A percentile compares a stretch with the other conserved stretches of the same genome.
These are phyloP conservation scores for Hippocampus guttulatus DNA, from an alignment of 2,113 vertebrate genomes.

Conservation along the genomic window DNA sequence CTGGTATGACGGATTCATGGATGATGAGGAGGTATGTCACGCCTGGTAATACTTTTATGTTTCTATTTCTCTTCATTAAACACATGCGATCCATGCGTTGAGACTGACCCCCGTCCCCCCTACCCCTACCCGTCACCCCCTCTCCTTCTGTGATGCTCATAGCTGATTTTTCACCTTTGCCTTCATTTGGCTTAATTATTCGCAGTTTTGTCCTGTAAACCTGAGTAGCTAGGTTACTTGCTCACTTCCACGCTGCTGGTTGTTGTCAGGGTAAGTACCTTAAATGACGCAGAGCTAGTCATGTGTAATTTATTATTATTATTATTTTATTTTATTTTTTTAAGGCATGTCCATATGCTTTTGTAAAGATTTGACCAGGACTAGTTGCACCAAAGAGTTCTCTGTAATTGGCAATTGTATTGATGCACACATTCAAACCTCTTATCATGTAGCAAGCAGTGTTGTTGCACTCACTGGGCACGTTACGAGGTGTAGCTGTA, in stretches of 20 bases:
- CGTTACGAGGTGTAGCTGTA: background rate
- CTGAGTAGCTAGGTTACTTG: conserved; percentile 57
- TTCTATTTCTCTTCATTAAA: conserved; percentile 52
- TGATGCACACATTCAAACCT: background rate
- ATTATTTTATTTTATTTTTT: conserved; percentile 2
- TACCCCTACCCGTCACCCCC: background rate
- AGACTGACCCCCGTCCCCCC: conserved; percentile 9
- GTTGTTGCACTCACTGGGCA: conserved; percentile 3
- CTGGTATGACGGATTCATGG: conserved; percentile 98
- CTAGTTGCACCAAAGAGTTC: conserved; percentile 63
- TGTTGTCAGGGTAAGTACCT: conserved; percentile 67
- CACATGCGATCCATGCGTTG: conserved; percentile 16
- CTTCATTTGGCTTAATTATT: conserved; percentile 78
- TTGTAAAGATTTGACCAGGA: conserved; percentile 46
- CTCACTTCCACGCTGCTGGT: conserved; percentile 49
- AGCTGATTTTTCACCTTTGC: conserved; percentile 80
- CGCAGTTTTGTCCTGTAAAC: conserved; percentile 48
- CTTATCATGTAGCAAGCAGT: background rate
- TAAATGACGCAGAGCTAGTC: conserved; percentile 38
- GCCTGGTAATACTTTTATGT: conserved; percentile 89
- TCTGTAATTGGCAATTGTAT: conserved; percentile 16
- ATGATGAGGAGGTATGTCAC: conserved; percentile 99
- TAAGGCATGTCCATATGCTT: conserved; percentile 56
- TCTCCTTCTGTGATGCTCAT: conserved; percentile 68
- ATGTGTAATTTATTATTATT: conserved; percentile 22